A percentile compares a stretch with the other conserved stretches of the same genome.
Conservation (phyloP, 2,113 vertebrate genomes). For the Oreochromis tanganicae region DNA sequence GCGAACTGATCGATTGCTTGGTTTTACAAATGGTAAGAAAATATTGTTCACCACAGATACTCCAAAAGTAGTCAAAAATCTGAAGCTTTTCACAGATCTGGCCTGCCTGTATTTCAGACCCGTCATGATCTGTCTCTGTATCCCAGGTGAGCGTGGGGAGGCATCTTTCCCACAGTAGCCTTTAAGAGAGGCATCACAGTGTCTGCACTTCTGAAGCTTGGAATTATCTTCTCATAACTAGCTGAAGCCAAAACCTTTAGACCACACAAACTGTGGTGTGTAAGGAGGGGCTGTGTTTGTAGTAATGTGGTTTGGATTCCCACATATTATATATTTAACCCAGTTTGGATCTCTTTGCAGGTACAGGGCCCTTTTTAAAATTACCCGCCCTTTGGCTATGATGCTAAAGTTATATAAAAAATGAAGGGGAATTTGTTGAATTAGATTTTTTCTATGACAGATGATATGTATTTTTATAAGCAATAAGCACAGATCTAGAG, state of each 20-base stretch:
- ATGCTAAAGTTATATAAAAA: neutral
- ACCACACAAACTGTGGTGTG: constrained; percentile 1
- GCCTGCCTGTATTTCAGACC: neutral
- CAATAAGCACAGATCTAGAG: neutral
- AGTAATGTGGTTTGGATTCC: neutral
- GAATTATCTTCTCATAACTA: constrained; percentile 33
- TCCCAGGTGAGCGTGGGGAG: neutral
- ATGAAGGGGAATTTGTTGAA: neutral
- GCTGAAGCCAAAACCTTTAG: constrained; percentile 11
- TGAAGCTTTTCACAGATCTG: neutral
- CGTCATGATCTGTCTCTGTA: neutral
- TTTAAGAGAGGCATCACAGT: constrained; percentile 7
- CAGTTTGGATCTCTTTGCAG: neutral
- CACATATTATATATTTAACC: neutral
- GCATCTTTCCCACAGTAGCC: constrained; percentile 7
- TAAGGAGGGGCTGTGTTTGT: neutral
- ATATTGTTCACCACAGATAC: neutral
- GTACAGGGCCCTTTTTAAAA: neutral
- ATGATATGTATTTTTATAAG: constrained; percentile 25
- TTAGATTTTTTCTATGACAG: constrained; percentile 20
- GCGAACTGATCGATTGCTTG: neutral
- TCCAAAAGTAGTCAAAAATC: neutral
- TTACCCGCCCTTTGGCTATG: neutral
- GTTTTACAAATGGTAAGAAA: neutral
- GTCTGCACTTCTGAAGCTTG: neutral